A percentile compares a stretch with the other conserved stretches of the same genome.
Evolutionary conservation across 2,113 vertebrate genomes (phyloP).

Genomic region (Petrocephalus microphthalmus): DNA sequence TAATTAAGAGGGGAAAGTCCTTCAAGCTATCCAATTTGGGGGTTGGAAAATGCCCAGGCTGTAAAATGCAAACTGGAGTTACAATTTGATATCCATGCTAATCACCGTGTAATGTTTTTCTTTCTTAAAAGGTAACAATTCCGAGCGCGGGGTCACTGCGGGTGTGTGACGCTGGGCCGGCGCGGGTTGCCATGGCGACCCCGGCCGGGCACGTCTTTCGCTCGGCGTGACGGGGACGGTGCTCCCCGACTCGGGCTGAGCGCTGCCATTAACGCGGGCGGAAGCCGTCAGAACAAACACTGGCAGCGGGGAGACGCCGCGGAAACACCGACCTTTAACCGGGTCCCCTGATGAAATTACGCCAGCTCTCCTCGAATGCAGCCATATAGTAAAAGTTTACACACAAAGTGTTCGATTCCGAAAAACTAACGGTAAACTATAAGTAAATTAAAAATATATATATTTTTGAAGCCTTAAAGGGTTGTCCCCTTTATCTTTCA

Average conservation of each 20-base stretch:
- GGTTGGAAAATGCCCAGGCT: background rate
- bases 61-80: slow-evolving; percentile 11
- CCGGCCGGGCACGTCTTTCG: slow-evolving; percentile 44
- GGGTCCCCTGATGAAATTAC: background rate
- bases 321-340: background rate
- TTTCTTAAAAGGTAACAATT: slow-evolving; percentile 69
- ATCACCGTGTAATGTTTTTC: slow-evolving; percentile 67
- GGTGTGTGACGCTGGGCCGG: slow-evolving; percentile 39
- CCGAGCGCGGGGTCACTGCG: slow-evolving; percentile 63
- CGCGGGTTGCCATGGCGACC: slow-evolving; percentile 58
- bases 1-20: slow-evolving; percentile 1
- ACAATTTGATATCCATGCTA: slow-evolving; percentile 52
- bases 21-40: slow-evolving; percentile 7
- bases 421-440: background rate
- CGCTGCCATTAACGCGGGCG: background rate
- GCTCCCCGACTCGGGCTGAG: background rate
- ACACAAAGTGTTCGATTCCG: background rate
- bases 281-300: slow-evolving; percentile 7
- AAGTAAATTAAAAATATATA: background rate
- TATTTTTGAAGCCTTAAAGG: background rate
- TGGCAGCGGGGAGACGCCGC: background rate
- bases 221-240: slow-evolving; percentile 11
- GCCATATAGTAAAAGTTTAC: background rate
- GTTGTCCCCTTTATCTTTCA: slow-evolving; percentile 1
- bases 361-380: background rate